Percentiles rank a stretch among this genome's conserved stretches.
These are phyloP conservation scores for Platyscapa corneri DNA, from an alignment of 1,140 invertebrate species.

Conservation along the genomic window DNA sequence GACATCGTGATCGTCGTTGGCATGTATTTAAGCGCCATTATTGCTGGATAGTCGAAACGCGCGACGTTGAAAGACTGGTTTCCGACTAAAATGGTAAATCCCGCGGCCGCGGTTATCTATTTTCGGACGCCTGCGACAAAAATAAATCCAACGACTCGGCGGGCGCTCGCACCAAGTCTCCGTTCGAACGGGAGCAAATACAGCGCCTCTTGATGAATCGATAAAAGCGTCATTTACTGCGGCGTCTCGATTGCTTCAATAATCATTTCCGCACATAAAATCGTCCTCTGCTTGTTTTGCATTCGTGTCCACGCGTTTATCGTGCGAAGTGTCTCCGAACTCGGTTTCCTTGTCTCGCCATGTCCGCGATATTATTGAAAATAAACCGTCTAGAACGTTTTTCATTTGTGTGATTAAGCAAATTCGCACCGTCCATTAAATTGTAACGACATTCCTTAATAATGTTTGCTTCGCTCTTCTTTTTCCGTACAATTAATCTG, in stretches of 20 bases:
- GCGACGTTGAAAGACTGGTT: background rate
- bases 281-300: background rate
- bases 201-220: background rate
- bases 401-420: background rate
- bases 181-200: background rate
- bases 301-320: background rate
- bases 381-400: background rate
- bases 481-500: background rate
- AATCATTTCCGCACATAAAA: background rate
- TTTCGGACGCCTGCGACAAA: constrained; percentile 9
- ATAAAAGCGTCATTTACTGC: background rate
- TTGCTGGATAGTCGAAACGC: too few relatives aligned
- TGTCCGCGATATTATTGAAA: background rate
- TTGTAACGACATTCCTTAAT: background rate
- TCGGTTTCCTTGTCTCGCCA: background rate
- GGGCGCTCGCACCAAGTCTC: background rate
- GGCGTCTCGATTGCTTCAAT: background rate
- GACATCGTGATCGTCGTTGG: background rate
- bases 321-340: background rate
- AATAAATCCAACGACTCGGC: constrained; percentile 40
- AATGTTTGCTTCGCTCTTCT: background rate
- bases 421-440: background rate
- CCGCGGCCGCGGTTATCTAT: background rate
- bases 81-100: background rate
- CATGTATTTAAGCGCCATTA: background rate